Evolutionary conservation across 2,797 vertebrate species (phyloP), one percentile per base, ranked within the genome.

Genomic region (Acanthurus leucopareius): DNA sequence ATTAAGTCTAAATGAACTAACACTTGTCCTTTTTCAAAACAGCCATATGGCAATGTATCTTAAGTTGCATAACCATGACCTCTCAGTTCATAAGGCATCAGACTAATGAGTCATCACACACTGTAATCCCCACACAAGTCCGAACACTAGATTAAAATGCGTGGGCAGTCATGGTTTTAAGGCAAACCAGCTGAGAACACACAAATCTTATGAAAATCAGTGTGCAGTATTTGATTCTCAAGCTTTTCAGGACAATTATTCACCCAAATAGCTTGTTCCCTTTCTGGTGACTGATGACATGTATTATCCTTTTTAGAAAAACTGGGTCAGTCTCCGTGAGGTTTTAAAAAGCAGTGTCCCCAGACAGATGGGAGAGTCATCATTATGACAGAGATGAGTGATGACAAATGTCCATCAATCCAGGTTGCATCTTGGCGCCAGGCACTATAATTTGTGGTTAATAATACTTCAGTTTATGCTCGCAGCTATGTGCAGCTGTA

Each of bases 241-340:
- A 22, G 52, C 13, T 47, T 64, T 47, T 40, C 13, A 67, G 70
- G 47, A 58, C 59, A 40, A 54, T 45, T 49, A 14, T 61, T 66
- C 69, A 42, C 22, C 53, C 62, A 49, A 13, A 17, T 38, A 47
- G 63, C 57, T 40, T 42, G 16, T 44, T 72, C 64, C 16, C 62
- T 75, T 73, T 82, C 49, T 49, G 54, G 79, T 71, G n/a, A 68
- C 19, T 19, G 47, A 77, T 17, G 70, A 81, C 20, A 32, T 72
- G 28, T 54, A 15, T 72, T 63, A 79, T 78, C 51, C 32, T 45
- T 69, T 83, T 86, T 72, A 63, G 56, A 84, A 94, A 93, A 94
- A 93, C 62, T 93, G 75, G 91, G 93, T 92, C 92, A 88, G 80
- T 75, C 83, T 91, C 80, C 51, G 22, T 54, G 82, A 76, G 82